A percentile compares a stretch with the other conserved stretches of the same genome.
These are phyloP conservation scores for Bradypodion ventrale DNA, from an alignment of 2,797 vertebrate genomes.

Conservation along the genomic window DNA sequence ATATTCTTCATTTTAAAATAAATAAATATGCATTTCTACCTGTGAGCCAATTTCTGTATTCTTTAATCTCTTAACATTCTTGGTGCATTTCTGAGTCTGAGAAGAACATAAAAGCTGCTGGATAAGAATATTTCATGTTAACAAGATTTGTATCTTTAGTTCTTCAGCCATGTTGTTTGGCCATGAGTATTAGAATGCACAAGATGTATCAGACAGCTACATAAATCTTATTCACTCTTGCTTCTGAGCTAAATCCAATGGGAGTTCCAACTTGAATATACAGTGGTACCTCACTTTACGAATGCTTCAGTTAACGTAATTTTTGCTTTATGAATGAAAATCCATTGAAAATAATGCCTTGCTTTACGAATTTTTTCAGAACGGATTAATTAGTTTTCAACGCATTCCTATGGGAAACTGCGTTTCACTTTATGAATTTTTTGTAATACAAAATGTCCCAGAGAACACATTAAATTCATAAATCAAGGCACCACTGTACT, in stretches of 20 bases:
- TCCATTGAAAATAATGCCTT: too few relatives aligned
- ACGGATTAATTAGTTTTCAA: too few relatives aligned
- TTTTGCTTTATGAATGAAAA: too few relatives aligned
- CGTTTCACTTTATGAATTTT: too few relatives aligned
- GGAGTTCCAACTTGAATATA: too few relatives aligned
- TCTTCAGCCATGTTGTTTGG: background rate
- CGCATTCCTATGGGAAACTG: too few relatives aligned
- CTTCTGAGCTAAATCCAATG: background rate
- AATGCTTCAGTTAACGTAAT: too few relatives aligned
- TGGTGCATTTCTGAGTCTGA: background rate
- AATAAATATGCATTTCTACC: constrained; percentile 1
- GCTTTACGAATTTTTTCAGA: too few relatives aligned
- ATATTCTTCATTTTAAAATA: constrained; percentile 4
- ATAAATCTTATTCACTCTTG: background rate
- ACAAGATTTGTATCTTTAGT: constrained; percentile 1
- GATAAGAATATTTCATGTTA: background rate
- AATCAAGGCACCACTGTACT: too few relatives aligned
- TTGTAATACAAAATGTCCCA: too few relatives aligned
- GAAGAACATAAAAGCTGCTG: background rate
- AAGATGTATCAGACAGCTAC: background rate
- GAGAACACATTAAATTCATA: too few relatives aligned
- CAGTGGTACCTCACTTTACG: too few relatives aligned
- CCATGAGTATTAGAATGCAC: constrained; percentile 1
- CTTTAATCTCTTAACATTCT: background rate
- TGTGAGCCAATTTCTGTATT: background rate